phyloP scores from a whole-genome alignment of 1,140 invertebrate genomes.

The Solen grandis region DNA sequence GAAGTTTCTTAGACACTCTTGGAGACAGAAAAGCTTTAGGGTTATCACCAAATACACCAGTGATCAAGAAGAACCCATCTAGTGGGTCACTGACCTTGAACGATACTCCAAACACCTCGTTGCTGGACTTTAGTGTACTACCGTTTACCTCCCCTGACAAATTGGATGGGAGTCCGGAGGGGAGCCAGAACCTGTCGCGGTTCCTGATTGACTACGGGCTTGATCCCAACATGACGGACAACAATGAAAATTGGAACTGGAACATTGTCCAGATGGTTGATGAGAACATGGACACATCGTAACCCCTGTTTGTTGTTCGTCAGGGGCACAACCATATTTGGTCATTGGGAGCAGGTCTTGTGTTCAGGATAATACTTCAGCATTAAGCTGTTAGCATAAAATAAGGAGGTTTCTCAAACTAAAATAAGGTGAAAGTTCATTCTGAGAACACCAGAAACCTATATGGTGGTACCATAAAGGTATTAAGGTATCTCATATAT shows the following conservation, averaged over 20 bases:
- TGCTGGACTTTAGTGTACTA: slow-evolving; percentile 45
- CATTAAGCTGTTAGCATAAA: too few species aligned
- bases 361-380: too few species aligned
- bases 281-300: not conserved
- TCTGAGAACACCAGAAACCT: too few species aligned
- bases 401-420: too few species aligned
- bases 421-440: too few species aligned
- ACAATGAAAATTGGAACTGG: slow-evolving; percentile 54
- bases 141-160: slow-evolving; percentile 33
- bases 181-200: slow-evolving; percentile 48
- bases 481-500: too few species aligned
- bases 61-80: not conserved
- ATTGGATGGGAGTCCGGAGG: slow-evolving; percentile 13
- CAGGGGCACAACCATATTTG: too few species aligned
- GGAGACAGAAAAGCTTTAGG: slow-evolving; percentile 45
- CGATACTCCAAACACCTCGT: not conserved
- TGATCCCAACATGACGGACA: slow-evolving; percentile 46
- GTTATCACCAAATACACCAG: slow-evolving; percentile 15
- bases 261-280: slow-evolving; percentile 50
- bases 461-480: too few species aligned
- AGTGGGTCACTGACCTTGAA: slow-evolving; percentile 8
- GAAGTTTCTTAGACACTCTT: slow-evolving; percentile 58
- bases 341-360: too few species aligned
- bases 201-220: slow-evolving; percentile 53
- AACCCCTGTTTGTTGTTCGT: too few species aligned